These are phyloP conservation scores for Meloidogyne hapla DNA, from an alignment of 1,140 invertebrate species.

Conservation along the genomic window DNA sequence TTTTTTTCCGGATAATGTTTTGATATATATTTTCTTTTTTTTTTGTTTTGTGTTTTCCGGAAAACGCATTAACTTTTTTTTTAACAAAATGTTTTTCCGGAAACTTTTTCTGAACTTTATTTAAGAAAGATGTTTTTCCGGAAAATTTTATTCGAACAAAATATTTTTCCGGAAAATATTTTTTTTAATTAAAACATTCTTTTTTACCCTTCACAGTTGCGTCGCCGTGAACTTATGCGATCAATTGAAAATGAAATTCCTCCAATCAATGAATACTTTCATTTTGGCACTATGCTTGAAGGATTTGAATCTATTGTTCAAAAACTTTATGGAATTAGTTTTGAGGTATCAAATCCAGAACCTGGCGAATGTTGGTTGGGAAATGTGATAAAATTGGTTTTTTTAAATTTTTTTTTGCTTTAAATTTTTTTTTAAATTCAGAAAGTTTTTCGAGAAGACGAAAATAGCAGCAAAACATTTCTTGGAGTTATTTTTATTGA, in stretches of 20 bases:
- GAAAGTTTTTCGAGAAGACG: conserved; percentile 44
- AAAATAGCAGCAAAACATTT: conserved; percentile 26
- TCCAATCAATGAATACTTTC: conserved; percentile 34
- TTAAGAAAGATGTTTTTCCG: too few species aligned
- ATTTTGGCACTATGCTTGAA: conserved; percentile 32
- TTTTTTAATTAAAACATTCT: too few species aligned
- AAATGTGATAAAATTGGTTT: conserved; percentile 58
- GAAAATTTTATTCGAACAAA: too few species aligned
- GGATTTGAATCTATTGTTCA: conserved; percentile 40
- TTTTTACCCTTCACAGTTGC: too few species aligned
- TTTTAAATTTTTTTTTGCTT: conserved; percentile 17
- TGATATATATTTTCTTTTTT: not conserved
- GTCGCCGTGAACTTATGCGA: not conserved
- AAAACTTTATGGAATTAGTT: conserved; percentile 48
- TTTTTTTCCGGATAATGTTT: too few species aligned
- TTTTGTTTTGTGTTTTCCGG: too few species aligned
- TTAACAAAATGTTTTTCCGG: too few species aligned
- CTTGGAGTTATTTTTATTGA: conserved; percentile 96
- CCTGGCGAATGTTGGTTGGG: conserved; percentile 55
- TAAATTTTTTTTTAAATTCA: conserved; percentile 25
- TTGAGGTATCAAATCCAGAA: conserved; percentile 40
- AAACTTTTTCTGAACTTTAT: too few species aligned
- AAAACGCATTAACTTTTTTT: too few species aligned
- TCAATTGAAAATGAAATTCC: not conserved
- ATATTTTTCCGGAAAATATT: too few species aligned